phyloP scores from a whole-genome alignment of 2,888 invertebrate genomes.

The Apodemia duryi region DNA sequence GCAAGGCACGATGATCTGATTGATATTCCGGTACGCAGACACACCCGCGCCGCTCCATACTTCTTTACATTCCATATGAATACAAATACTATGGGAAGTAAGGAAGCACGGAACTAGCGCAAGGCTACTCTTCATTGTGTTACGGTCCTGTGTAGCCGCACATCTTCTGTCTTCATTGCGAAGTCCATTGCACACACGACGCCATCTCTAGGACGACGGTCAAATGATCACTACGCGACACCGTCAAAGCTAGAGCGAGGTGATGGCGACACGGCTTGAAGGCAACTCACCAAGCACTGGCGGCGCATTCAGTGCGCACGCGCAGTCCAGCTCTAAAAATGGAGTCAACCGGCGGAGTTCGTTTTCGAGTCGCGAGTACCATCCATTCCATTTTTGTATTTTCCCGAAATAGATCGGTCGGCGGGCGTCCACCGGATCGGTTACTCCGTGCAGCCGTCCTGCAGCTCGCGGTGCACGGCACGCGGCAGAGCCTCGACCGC shows the following conservation, averaged over 20 bases:
- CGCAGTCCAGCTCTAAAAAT: conserved; percentile 79
- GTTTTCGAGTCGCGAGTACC: conserved; percentile 75
- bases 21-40: conserved; percentile 48
- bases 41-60: conserved; percentile 89
- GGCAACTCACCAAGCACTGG: conserved; percentile 71
- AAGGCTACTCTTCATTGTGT: conserved; percentile 59
- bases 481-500: conserved; percentile 38
- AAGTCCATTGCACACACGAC: conserved; percentile 34
- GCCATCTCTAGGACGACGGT: conserved; percentile 47
- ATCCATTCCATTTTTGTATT: conserved; percentile 89
- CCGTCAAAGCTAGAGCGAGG: conserved; percentile 41
- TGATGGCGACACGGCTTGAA: conserved; percentile 70
- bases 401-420: conserved; percentile 85
- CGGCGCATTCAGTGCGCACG: conserved; percentile 70
- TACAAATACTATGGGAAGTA: conserved; percentile 93
- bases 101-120: conserved; percentile 95
- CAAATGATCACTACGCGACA: conserved; percentile 37
- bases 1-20: conserved; percentile 25
- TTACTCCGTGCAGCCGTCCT: conserved; percentile 74
- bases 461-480: conserved; percentile 50
- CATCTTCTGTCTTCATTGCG: conserved; percentile 25
- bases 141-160: conserved; percentile 32
- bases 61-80: conserved; percentile 98
- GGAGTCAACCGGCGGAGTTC: conserved; percentile 75
- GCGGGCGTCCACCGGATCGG: conserved; percentile 76